Evolutionary conservation across 2,113 vertebrate species (phyloP).

Genomic region (Oncorhynchus clarkii): DNA sequence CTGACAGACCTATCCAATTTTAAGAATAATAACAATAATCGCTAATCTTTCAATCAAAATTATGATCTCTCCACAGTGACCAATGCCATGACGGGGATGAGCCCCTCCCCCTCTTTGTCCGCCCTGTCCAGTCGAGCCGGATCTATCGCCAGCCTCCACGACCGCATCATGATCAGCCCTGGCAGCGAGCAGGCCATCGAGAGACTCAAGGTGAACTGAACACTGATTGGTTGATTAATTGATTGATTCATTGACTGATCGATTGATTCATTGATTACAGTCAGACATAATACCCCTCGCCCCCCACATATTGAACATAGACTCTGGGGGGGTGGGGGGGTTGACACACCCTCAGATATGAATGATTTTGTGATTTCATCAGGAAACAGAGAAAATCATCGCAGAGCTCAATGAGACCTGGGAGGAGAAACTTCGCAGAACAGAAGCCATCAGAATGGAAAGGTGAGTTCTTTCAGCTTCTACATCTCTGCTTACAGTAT

Average conservation of each 20-base stretch:
- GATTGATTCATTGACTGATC: too few relatives aligned
- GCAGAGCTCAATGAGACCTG: constrained; percentile 97
- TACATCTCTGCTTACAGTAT: background rate
- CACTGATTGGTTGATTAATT: too few relatives aligned
- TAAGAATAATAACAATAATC: constrained; percentile 83
- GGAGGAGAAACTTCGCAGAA: constrained; percentile 95
- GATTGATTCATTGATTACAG: too few relatives aligned
- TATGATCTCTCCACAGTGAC: constrained; percentile 98
- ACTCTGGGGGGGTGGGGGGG: background rate
- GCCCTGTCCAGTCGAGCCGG: constrained; percentile 91
- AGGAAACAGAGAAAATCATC: constrained; percentile 99
- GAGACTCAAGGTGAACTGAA: constrained; percentile 85
- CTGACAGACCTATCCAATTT: constrained; percentile 80
- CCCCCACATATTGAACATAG: background rate
- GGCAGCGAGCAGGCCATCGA: constrained; percentile 96
- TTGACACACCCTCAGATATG: background rate
- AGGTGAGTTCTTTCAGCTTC: constrained; percentile 68
- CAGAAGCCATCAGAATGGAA: constrained; percentile 97
- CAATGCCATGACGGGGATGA: constrained; percentile 94
- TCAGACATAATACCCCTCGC: background rate
- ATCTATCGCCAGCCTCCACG: constrained; percentile 91
- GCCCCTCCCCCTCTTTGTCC: constrained; percentile 91
- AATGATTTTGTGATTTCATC: constrained; percentile 11
- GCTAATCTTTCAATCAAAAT: constrained; percentile 79
- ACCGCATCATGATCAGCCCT: constrained; percentile 93